These are phyloP conservation scores for Eulemur mongoz DNA, from an alignment of 2,797 vertebrate species.

Conservation along the genomic window DNA sequence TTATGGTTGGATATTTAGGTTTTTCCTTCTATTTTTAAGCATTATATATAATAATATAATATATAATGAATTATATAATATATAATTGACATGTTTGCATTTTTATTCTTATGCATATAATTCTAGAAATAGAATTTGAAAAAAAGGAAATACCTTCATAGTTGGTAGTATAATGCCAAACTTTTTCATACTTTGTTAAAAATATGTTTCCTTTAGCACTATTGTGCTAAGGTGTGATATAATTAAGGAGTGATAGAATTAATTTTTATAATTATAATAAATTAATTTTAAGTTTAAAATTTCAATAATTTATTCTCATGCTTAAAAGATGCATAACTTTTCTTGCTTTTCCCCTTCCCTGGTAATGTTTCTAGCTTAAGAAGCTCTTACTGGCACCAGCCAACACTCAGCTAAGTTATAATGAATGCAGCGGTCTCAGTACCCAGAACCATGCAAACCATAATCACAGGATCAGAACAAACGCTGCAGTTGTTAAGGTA, in stretches of 20 bases:
- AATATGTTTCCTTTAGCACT: conserved; percentile 47
- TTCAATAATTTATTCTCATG: conserved; percentile 44
- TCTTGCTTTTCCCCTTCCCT: conserved; percentile 73
- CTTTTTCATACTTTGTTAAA: neutral
- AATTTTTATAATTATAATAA: conserved; percentile 21
- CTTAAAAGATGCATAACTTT: conserved; percentile 67
- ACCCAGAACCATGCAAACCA: conserved; percentile 97
- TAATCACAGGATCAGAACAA: conserved; percentile 98
- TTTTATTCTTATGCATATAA: conserved; percentile 37
- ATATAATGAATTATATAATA: neutral
- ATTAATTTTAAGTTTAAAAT: conserved; percentile 72
- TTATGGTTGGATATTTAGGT: neutral
- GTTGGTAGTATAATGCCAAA: neutral
- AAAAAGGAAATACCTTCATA: conserved; percentile 49
- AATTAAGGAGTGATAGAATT: conserved; percentile 56
- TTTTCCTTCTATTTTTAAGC: neutral
- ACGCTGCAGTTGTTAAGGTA: conserved; percentile 98
- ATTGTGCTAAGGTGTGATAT: conserved; percentile 58
- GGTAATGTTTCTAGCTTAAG: conserved; percentile 92
- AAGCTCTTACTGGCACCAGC: conserved; percentile 99
- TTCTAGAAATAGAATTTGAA: conserved; percentile 43
- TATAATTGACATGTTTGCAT: conserved; percentile 18
- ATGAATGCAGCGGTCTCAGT: conserved; percentile 99
- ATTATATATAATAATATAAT: neutral
- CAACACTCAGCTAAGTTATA: conserved; percentile 99